A percentile compares a stretch with the other conserved stretches of the same genome.
phyloP scores from a whole-genome alignment of 2,113 vertebrate species.

The Eira barbara region DNA sequence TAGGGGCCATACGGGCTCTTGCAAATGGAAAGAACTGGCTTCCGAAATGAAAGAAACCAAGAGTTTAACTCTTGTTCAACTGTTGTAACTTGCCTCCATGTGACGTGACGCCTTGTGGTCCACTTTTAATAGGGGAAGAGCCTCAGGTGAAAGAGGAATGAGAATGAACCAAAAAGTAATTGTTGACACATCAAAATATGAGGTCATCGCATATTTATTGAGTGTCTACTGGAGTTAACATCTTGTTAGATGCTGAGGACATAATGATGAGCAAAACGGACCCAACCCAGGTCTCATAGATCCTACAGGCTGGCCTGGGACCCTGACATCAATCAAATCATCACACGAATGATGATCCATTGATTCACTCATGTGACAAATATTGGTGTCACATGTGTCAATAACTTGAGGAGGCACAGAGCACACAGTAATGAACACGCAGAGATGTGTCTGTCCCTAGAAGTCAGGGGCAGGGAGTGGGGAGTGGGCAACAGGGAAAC shows the following conservation, averaged over 20 bases:
- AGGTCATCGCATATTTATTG: neutral
- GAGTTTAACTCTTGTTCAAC: neutral
- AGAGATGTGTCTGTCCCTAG: fast-evolving
- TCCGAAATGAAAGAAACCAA: neutral
- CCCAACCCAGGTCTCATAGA: neutral
- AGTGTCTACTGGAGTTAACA: neutral
- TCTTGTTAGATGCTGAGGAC: neutral
- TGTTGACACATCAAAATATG: neutral
- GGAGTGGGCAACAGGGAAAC: neutral
- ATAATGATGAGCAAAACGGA: neutral
- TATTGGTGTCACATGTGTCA: neutral
- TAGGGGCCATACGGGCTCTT: neutral
- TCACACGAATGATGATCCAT: neutral
- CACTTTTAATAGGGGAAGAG: neutral
- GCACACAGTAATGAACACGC: neutral
- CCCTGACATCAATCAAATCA: neutral
- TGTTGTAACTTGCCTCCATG: neutral
- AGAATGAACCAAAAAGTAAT: neutral
- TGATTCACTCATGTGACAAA: neutral
- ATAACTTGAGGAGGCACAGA: neutral
- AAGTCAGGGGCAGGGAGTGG: neutral
- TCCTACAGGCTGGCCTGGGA: neutral
- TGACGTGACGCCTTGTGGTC: neutral
- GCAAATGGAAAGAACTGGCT: neutral
- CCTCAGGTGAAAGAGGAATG: neutral